Conservation (phyloP, 2,888 invertebrate species). For the Dusona sp. region DNA sequence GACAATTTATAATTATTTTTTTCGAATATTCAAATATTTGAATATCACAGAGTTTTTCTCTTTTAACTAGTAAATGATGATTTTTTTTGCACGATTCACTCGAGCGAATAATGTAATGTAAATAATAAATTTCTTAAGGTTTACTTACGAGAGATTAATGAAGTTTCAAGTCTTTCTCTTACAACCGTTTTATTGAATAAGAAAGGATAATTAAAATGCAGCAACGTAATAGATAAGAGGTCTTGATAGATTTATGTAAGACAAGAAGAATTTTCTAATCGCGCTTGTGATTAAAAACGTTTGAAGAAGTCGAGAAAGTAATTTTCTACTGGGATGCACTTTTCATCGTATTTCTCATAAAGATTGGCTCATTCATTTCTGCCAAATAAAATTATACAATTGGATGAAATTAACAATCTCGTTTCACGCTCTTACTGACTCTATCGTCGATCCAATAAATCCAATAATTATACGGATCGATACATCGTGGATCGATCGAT, state of each 20-base stretch:
- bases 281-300: background rate
- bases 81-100: background rate
- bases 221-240: background rate
- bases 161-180: background rate
- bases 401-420: background rate
- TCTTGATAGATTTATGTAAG: conserved; percentile 6
- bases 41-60: background rate
- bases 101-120: no score
- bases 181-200: background rate
- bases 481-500: background rate
- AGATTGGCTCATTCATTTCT: background rate
- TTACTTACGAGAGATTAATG: background rate
- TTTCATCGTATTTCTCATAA: background rate
- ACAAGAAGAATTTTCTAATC: background rate
- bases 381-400: background rate
- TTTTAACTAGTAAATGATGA: background rate
- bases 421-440: background rate
- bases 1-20: no score
- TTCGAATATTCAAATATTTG: no score
- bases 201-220: background rate
- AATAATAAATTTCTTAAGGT: background rate
- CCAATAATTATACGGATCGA: conserved; percentile 10
- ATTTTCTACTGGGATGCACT: conserved; percentile 8
- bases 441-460: background rate
- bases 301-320: background rate